Percentiles rank a stretch among this genome's conserved stretches.
Evolutionary conservation across 92 coral and sea anemone species (phyloP).

Genomic region (Ricordea florida): DNA sequence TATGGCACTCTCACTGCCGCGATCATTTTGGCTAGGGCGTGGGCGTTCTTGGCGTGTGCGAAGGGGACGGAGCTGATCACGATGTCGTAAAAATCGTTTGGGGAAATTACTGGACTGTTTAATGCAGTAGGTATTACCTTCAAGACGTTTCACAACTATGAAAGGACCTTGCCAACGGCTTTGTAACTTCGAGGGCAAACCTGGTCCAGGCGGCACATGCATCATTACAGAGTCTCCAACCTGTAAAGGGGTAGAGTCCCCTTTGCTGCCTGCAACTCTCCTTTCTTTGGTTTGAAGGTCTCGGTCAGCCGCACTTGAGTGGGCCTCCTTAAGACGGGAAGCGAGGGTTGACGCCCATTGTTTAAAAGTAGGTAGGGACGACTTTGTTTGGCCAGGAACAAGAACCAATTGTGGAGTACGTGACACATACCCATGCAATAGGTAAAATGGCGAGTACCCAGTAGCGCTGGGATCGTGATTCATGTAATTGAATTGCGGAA

Average conservation of each 20-base stretch:
- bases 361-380: background rate
- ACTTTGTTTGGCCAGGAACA: slow-evolving; percentile 9
- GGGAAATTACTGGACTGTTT: too few species aligned
- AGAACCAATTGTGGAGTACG: slow-evolving; percentile 35
- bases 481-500: slow-evolving; percentile 36
- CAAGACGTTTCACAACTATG: too few species aligned
- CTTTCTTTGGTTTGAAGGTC: slow-evolving; percentile 17
- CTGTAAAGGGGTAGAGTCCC: background rate
- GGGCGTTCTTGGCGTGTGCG: too few species aligned
- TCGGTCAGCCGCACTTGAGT: background rate
- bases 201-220: slow-evolving; percentile 39
- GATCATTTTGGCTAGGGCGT: too few species aligned
- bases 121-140: too few species aligned
- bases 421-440: slow-evolving; percentile 24
- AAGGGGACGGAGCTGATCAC: too few species aligned
- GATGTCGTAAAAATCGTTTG: too few species aligned
- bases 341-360: slow-evolving; percentile 49
- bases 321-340: slow-evolving; percentile 30
- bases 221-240: slow-evolving; percentile 47
- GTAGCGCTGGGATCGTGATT: slow-evolving; percentile 52
- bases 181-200: slow-evolving; percentile 31
- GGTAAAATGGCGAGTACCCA: slow-evolving; percentile 59
- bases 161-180: too few species aligned
- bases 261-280: background rate
- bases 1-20: too few species aligned